These are phyloP conservation scores for Pithys albifrons DNA, from an alignment of 2,113 vertebrate species.

Conservation along the genomic window DNA sequence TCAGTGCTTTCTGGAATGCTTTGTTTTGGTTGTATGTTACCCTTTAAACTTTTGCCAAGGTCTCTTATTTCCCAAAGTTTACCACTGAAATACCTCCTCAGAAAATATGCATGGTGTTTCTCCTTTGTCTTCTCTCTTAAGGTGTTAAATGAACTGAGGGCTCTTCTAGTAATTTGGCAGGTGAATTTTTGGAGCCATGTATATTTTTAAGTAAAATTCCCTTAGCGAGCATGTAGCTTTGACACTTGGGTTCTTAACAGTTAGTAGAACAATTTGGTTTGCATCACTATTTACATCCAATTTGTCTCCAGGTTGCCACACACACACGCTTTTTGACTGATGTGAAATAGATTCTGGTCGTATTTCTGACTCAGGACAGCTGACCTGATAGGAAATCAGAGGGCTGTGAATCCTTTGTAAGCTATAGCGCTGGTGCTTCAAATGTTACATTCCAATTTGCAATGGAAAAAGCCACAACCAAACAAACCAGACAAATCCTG, in stretches of 20 bases:
- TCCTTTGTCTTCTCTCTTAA: not conserved
- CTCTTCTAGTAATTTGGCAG: not conserved
- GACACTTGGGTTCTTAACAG: not conserved
- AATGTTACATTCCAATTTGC: not conserved
- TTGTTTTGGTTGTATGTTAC: not conserved
- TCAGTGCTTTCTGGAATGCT: no score
- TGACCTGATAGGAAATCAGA: not conserved
- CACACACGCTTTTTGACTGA: not conserved
- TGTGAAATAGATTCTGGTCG: not conserved
- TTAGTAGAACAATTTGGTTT: not conserved
- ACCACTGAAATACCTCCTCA: not conserved
- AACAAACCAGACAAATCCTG: not conserved
- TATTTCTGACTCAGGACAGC: not conserved
- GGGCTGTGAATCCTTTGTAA: not conserved
- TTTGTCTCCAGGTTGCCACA: not conserved
- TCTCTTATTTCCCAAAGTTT: not conserved
- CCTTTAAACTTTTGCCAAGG: not conserved
- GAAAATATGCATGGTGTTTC: not conserved
- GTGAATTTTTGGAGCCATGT: not conserved
- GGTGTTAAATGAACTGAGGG: not conserved
- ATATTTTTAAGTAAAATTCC: not conserved
- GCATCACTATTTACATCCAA: not conserved
- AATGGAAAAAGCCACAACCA: not conserved
- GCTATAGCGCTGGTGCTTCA: not conserved
- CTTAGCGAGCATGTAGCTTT: not conserved